Evolutionary conservation across 2,113 vertebrate genomes (phyloP).

Genomic region (Phrynosoma blainvillii): DNA sequence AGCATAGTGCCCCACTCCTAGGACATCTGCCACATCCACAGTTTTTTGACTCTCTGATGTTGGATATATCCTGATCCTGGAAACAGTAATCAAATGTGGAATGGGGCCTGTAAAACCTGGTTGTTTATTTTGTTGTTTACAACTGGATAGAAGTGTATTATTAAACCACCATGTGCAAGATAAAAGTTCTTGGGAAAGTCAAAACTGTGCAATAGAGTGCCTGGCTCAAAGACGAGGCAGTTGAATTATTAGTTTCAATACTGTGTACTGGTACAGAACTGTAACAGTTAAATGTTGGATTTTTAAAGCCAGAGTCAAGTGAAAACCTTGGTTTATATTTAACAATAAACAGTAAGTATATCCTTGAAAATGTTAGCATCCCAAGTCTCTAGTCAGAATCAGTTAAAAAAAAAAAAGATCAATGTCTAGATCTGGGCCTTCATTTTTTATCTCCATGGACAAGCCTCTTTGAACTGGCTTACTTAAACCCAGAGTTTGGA

Average conservation of each 20-base stretch:
- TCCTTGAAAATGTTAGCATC: no score
- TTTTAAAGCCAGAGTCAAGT: neutral
- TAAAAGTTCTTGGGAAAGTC: neutral
- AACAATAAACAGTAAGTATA: neutral
- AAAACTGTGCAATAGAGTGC: neutral
- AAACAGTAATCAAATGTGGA: slow-evolving; percentile 40
- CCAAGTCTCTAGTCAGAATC: no score
- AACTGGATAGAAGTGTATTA: neutral
- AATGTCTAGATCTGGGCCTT: no score
- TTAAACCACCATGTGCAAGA: neutral
- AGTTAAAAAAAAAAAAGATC: no score
- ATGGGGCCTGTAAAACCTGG: neutral
- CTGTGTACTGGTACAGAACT: neutral
- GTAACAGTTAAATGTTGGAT: neutral
- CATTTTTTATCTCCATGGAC: no score
- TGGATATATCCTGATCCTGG: no score
- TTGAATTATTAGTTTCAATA: no score
- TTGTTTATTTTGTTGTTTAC: neutral
- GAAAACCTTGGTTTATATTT: neutral
- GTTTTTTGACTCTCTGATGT: slow-evolving; percentile 25
- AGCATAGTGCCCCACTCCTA: neutral
- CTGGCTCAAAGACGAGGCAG: neutral
- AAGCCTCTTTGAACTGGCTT: no score
- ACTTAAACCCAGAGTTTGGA: no score
- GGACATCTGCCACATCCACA: neutral